These are phyloP conservation scores for Heterohyrax brucei DNA, from an alignment of 2,797 vertebrate species.

Conservation along the genomic window DNA sequence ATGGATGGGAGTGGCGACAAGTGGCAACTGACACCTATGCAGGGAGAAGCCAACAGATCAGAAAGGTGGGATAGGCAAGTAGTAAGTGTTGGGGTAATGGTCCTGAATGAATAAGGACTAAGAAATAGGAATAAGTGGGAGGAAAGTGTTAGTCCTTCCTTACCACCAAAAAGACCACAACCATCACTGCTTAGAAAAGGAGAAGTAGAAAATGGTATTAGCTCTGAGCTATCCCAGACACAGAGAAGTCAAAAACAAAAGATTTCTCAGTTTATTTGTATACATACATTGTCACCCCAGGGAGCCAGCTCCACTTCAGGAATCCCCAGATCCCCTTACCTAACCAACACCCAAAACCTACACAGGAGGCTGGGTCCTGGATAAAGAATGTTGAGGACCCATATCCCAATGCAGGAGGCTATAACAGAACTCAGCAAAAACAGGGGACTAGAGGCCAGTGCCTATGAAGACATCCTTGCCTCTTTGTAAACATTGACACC, in stretches of 20 bases:
- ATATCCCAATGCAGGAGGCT: slow-evolving; percentile 47
- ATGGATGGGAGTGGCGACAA: slow-evolving; percentile 65
- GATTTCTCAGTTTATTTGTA: slow-evolving; percentile 84
- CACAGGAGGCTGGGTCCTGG: slow-evolving; percentile 63
- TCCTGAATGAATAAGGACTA: slow-evolving; percentile 54
- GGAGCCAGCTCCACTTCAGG: slow-evolving; percentile 62
- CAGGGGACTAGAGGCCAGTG: slow-evolving; percentile 54
- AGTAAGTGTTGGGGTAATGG: slow-evolving; percentile 46
- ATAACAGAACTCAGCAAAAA: slow-evolving; percentile 77
- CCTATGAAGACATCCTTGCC: slow-evolving; percentile 62
- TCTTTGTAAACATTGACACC: slow-evolving; percentile 82
- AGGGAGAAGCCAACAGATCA: not conserved
- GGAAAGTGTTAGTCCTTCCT: slow-evolving; percentile 2
- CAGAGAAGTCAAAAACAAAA: slow-evolving; percentile 68
- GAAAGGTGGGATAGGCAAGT: slow-evolving; percentile 36
- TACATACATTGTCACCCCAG: slow-evolving; percentile 69
- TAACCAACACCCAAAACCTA: slow-evolving; percentile 70
- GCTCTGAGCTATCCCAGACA: slow-evolving; percentile 22
- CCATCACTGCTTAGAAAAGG: slow-evolving; percentile 51
- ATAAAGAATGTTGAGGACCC: slow-evolving; percentile 7
- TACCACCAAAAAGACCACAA: slow-evolving; percentile 47
- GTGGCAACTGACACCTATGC: slow-evolving; percentile 18
- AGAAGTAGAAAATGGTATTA: not conserved
- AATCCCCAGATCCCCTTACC: slow-evolving; percentile 57
- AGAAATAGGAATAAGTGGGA: slow-evolving; percentile 46